Evolutionary conservation across 2,888 invertebrate species (phyloP).

Genomic region (Anaspis maculata): DNA sequence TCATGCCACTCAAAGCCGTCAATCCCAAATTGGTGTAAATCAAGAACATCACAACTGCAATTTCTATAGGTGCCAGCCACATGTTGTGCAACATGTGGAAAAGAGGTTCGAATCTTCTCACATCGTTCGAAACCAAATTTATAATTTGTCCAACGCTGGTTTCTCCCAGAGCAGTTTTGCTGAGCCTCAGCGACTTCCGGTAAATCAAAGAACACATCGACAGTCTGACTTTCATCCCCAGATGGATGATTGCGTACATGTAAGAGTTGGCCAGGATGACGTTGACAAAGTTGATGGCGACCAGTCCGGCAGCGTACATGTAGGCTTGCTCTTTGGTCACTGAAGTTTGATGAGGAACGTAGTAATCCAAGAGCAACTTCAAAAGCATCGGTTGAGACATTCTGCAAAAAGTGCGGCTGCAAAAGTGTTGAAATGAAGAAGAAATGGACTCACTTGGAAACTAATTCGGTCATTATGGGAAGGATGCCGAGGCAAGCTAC

Average conservation of each 20-base stretch:
- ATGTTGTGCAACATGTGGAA: constrained; percentile 71
- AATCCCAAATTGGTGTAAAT: constrained; percentile 52
- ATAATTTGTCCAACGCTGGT: constrained; percentile 61
- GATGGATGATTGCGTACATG: constrained; percentile 72
- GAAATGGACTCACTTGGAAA: constrained; percentile 23
- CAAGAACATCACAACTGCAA: constrained; percentile 60
- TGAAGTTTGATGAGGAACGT: constrained; percentile 43
- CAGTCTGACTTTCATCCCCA: constrained; percentile 78
- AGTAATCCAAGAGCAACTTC: constrained; percentile 57
- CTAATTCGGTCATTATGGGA: constrained; percentile 25
- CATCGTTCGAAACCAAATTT: constrained; percentile 69
- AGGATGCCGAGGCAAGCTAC: constrained; percentile 25
- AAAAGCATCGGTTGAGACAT: constrained; percentile 23
- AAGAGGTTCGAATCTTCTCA: constrained; percentile 75
- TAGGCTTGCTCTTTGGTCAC: constrained; percentile 53
- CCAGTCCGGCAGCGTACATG: constrained; percentile 60
- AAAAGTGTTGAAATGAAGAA: not conserved
- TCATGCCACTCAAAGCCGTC: constrained; percentile 47
- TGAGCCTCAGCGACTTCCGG: constrained; percentile 60
- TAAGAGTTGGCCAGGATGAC: constrained; percentile 66
- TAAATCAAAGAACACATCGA: constrained; percentile 68
- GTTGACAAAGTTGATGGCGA: constrained; percentile 60
- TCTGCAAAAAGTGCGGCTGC: constrained; percentile 15
- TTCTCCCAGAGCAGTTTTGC: constrained; percentile 74
- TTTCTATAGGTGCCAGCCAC: constrained; percentile 72